Conservation (phyloP, 1,140 invertebrate genomes). For the Diorhabda elongata region DNA sequence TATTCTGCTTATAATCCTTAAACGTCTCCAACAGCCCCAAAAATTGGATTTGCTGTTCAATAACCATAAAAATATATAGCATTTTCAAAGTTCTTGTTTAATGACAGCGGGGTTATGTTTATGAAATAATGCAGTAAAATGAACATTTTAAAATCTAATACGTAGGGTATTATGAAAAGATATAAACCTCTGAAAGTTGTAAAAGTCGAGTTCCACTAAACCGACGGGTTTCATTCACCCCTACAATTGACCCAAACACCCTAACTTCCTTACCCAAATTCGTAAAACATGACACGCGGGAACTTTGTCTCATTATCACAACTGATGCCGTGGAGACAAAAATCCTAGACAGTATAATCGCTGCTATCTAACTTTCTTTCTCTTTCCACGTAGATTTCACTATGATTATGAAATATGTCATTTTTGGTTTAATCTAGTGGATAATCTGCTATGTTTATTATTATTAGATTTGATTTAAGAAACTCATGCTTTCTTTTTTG, state of each 20-base stretch:
- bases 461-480: no score
- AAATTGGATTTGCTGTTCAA: conserved; percentile 48
- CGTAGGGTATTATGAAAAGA: conserved; percentile 41
- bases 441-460: no score
- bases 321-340: neutral
- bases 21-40: conserved; percentile 46
- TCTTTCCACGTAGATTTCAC: neutral
- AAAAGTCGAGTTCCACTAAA: conserved; percentile 30
- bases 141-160: conserved; percentile 46
- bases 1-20: conserved; percentile 36
- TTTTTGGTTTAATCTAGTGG: no score
- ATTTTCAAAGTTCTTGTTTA: conserved; percentile 46
- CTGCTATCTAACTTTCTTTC: neutral
- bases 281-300: conserved; percentile 9
- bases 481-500: no score
- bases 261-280: conserved; percentile 18
- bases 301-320: neutral
- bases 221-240: conserved; percentile 1
- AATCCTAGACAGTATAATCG: neutral
- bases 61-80: conserved; percentile 47
- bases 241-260: conserved; percentile 16
- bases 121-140: conserved; percentile 48
- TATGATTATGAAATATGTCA: no score
- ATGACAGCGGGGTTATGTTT: conserved; percentile 44
- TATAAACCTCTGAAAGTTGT: conserved; percentile 44